Evolutionary conservation across 1,140 invertebrate genomes (phyloP).

Genomic region (Druon quercuslanigerum): DNA sequence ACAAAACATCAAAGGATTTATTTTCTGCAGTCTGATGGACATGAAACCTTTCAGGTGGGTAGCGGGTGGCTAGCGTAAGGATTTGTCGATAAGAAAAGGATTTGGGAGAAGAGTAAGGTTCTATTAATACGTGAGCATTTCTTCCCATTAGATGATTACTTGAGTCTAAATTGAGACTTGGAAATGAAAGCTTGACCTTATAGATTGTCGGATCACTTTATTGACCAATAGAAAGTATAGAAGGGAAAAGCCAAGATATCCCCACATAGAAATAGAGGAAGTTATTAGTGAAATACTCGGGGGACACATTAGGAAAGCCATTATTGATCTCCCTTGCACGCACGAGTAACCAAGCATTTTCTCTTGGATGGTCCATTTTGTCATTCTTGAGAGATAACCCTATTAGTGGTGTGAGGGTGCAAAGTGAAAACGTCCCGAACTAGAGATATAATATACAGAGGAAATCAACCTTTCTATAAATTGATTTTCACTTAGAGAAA

Average conservation of each 20-base stretch:
- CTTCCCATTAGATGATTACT: not conserved
- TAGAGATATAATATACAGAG: not conserved
- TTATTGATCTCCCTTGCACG: slow-evolving; percentile 9
- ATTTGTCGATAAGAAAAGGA: too few relatives aligned
- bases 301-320: slow-evolving; percentile 14
- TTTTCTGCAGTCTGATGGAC: too few relatives aligned
- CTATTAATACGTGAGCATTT: not conserved
- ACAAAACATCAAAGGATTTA: too few relatives aligned
- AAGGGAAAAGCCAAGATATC: not conserved
- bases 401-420: slow-evolving; percentile 1
- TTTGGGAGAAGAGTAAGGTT: too few relatives aligned
- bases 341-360: slow-evolving; percentile 14
- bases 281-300: slow-evolving; percentile 18
- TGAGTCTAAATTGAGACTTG: not conserved
- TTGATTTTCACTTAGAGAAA: too few relatives aligned
- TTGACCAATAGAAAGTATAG: not conserved
- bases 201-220: not conserved
- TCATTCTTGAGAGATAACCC: slow-evolving; percentile 18
- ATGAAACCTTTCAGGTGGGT: too few relatives aligned
- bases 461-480: too few relatives aligned
- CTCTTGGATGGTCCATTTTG: slow-evolving; percentile 14
- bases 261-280: not conserved
- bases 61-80: too few relatives aligned
- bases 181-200: not conserved
- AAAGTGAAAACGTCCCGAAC: not conserved